Conservation (phyloP, 64 coral and sea anemone species). For the Acropora yongei region DNA sequence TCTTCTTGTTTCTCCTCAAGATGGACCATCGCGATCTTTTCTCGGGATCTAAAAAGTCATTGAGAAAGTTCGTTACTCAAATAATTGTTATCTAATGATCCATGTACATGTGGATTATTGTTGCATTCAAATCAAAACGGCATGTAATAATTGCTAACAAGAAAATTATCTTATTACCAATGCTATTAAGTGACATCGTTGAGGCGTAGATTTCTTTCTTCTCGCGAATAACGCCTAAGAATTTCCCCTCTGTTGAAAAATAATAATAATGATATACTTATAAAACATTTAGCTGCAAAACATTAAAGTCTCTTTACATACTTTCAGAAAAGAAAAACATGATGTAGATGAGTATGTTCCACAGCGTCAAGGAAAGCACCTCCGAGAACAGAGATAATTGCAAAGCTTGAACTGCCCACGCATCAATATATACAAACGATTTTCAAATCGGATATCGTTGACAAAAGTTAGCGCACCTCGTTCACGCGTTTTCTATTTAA, state of each 20-base stretch:
- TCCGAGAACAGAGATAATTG: too few species aligned
- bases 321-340: not conserved
- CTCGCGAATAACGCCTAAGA: conserved; percentile 36
- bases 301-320: not conserved
- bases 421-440: too few species aligned
- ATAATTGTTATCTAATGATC: too few species aligned
- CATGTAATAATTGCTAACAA: too few species aligned
- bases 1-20: conserved; percentile 87
- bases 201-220: conserved; percentile 75
- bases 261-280: not conserved
- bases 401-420: too few species aligned
- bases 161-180: conserved; percentile 52
- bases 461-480: too few species aligned
- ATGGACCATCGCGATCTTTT: conserved; percentile 91
- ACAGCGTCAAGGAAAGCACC: not conserved
- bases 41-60: conserved; percentile 65
- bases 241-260: conserved; percentile 1
- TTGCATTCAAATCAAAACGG: not conserved
- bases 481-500: too few species aligned
- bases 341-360: not conserved
- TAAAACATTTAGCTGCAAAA: not conserved
- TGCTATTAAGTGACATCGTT: conserved; percentile 82
- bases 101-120: not conserved
- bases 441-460: not conserved
- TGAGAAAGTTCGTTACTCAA: not conserved